A percentile compares a stretch with the other conserved stretches of the same genome.
Evolutionary conservation across 2,797 vertebrate genomes (phyloP).

Genomic region (Clarias platycephalus): DNA sequence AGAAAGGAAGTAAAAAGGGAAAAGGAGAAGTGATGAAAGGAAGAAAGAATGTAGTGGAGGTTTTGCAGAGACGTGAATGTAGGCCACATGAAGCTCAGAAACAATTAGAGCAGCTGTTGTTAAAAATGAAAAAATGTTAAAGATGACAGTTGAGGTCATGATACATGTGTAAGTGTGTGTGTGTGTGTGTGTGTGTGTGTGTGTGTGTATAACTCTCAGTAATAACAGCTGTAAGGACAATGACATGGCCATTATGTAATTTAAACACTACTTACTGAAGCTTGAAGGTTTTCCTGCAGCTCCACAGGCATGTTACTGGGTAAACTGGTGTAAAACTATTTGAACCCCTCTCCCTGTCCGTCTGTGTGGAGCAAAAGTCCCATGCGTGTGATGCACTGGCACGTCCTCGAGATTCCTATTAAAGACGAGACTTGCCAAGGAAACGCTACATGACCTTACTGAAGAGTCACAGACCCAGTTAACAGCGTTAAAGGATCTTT

Average conservation of each 20-base stretch:
- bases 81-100: background rate
- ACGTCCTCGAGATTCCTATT: background rate
- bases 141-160: background rate
- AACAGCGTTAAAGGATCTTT: background rate
- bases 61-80: background rate
- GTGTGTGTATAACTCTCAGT: background rate
- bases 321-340: background rate
- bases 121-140: background rate
- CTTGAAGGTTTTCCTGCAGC: background rate
- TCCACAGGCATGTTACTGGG: background rate
- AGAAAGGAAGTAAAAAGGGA: background rate
- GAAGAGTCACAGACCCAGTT: background rate
- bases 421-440: background rate
- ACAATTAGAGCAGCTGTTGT: background rate
- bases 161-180: background rate
- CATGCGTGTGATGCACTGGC: background rate
- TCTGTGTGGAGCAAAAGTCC: background rate
- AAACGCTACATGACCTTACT: background rate
- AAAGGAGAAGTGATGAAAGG: conserved; percentile 33
- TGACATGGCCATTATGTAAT: background rate
- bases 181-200: background rate
- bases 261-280: background rate
- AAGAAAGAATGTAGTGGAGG: background rate
- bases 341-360: background rate
- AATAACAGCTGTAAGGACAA: background rate